A percentile compares a stretch with the other conserved stretches of the same genome.
phyloP scores from a whole-genome alignment of 2,888 invertebrate species.

The Matsumyia berberina region DNA sequence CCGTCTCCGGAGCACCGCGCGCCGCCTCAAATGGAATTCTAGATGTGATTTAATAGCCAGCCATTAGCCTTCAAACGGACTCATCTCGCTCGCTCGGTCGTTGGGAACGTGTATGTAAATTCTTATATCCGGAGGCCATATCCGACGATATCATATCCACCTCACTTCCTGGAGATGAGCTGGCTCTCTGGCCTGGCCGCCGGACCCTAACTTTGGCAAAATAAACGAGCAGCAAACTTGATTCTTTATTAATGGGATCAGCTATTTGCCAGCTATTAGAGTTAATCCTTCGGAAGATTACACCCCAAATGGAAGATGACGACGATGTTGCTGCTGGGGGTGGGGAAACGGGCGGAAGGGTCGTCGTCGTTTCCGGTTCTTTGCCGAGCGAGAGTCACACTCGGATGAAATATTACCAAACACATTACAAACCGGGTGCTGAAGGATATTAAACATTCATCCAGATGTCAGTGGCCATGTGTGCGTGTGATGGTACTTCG shows the following conservation, averaged over 20 bases:
- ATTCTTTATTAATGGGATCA: conserved; percentile 77
- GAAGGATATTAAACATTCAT: conserved; percentile 78
- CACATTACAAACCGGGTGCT: conserved; percentile 76
- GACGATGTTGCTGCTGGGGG: not conserved
- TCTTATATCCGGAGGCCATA: conserved; percentile 74
- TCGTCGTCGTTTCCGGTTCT: conserved; percentile 67
- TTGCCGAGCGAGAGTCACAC: conserved; percentile 55
- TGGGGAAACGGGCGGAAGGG: conserved; percentile 33
- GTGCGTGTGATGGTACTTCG: conserved; percentile 30
- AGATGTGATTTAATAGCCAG: conserved; percentile 78
- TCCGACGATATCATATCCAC: conserved; percentile 71
- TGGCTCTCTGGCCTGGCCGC: conserved; percentile 33
- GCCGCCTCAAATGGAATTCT: conserved; percentile 77
- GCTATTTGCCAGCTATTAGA: conserved; percentile 78
- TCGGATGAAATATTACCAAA: conserved; percentile 73
- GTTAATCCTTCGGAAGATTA: conserved; percentile 77
- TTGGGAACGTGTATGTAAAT: conserved; percentile 67
- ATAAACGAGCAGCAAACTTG: conserved; percentile 73
- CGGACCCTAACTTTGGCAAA: conserved; percentile 45
- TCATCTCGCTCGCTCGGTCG: conserved; percentile 45
- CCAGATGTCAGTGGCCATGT: conserved; percentile 72
- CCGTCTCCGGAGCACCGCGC: conserved; percentile 8
- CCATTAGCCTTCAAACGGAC: conserved; percentile 77
- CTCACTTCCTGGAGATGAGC: conserved; percentile 71
- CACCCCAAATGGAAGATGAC: conserved; percentile 57